Base-by-base conservation (phyloP, 2,113 vertebrate genomes). In the Pholis gunnellus region DNA sequence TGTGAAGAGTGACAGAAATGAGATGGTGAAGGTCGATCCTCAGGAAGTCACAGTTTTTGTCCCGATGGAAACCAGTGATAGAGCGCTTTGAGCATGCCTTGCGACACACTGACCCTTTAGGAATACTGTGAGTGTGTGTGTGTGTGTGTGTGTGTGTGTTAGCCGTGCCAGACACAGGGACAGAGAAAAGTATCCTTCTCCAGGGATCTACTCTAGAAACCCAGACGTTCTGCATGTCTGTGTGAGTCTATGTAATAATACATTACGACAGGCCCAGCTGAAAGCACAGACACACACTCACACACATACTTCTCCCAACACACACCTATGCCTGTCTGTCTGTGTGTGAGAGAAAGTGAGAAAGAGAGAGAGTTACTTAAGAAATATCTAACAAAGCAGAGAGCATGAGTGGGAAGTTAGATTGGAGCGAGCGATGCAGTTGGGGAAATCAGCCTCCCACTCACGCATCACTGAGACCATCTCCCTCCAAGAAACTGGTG, bases 381-480 rank as follows among this genome's bases (percentile, higher is more conserved):
- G 83, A 88, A 90, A 91, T 89, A 87, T 90, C 88, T 79, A 88
- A 93, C 89, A 93, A 90, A 93, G 90, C 87, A 92, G 81, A 87
- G 85, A 75, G 87, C 75, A 79, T 88, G 87, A 91, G 91, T 93
- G 92, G 91, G 90, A 93, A 93, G 92, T 79, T 88, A 84, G 90
- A 92, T 89, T 91, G 89, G 85, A 92, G 91, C 63, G 59, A 87
- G 88, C 48, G 82, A 72, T 91, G 92, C 93, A 93, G 87, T 90
- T 93, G 89, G 92, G 90, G 91, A 93, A 93, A 92, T 93, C 90
- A 92, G 79, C 89, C 92, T 93, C 92, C 92, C 90, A 93, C 92
- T 91, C 92, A 91, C 76, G 86, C 91, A 89, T 92, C 88, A 89
- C 87, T 90, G 91, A 90, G 89, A 88, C 91, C 91, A 88, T 89